phyloP scores from a whole-genome alignment of 2,113 vertebrate genomes.

The Cryptomyrus ogoouensis region DNA sequence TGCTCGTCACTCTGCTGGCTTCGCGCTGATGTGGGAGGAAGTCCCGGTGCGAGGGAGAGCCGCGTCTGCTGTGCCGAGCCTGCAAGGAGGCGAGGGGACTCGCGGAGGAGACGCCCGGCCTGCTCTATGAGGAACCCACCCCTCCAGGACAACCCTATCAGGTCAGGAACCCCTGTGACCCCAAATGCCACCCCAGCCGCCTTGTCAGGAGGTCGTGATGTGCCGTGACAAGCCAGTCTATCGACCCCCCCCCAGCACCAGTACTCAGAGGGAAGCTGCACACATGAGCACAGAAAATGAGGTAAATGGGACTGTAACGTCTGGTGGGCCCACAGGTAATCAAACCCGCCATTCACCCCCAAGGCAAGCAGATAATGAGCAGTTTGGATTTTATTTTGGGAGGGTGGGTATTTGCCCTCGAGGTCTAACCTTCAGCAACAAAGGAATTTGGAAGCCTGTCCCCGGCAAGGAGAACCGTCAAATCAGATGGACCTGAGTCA shows the following conservation, averaged over 20 bases:
- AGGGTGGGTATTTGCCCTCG: neutral
- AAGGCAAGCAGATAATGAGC: neutral
- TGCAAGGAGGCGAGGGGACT: neutral
- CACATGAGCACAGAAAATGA: neutral
- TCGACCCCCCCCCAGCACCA: neutral
- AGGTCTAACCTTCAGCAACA: neutral
- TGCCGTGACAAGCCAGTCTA: neutral
- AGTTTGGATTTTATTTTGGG: neutral
- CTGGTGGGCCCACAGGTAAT: neutral
- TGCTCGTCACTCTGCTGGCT: neutral
- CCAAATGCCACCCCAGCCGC: neutral
- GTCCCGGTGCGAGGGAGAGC: neutral
- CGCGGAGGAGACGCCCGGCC: neutral
- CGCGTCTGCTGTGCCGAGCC: neutral
- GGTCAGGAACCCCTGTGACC: neutral
- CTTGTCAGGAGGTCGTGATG: neutral
- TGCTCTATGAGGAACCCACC: neutral
- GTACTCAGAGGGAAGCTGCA: neutral
- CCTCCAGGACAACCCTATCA: neutral
- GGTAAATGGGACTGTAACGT: neutral
- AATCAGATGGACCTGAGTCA: neutral
- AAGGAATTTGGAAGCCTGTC: neutral
- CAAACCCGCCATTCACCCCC: neutral
- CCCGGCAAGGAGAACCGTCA: neutral
- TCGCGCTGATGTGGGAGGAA: neutral